Evolutionary conservation across 2,888 invertebrate species (phyloP), one percentile per base, ranked within the genome.

Genomic region (Ectemnius lituratus): DNA sequence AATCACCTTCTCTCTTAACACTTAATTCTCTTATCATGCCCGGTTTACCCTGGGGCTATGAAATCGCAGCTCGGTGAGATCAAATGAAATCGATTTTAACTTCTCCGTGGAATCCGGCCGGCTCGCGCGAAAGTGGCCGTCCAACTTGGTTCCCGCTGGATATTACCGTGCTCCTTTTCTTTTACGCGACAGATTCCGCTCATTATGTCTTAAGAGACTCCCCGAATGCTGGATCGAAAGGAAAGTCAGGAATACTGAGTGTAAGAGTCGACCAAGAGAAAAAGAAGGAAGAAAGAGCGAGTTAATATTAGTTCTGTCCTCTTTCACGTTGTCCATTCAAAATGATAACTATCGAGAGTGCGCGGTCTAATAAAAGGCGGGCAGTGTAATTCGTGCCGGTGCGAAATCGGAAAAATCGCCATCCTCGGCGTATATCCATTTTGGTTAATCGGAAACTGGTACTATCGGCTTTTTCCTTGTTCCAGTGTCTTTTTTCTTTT

Each of bases 31-130:
- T 37, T 8, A 37, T 37, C 37, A 37, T 6, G 37, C 37, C 37
- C 37, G 37, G 37, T 37, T 8, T 37, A 37, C 37, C 37, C 37
- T 37, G 37, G 37, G 37, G 37, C 37, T 37, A 37, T 37, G 37
- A 37, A 37, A 37, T 37, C 37, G 37, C 37, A 8, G 37, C 37
- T 11, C 37, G 52, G 16, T 16, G 16, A 52, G 52, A 52, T 52
- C 52, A 52, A 52, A 52, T 52, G 52, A 52, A 52, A 52, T 52
- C 52, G 52, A 52, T 52, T 52, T 52, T 13, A 52, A 16, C 16
- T 16, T 52, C 52, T 52, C 16, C 16, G 14, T 52, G 16, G 52
- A 52, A 52, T 52, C 16, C 52, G 2, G 16, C 52, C 37, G 37
- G 37, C 16, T 52, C 52, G 52, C 52, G 52, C 37, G 3, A 37